Base-by-base conservation (phyloP, 2,113 vertebrate genomes). In the Lepidothrix coronata region DNA sequence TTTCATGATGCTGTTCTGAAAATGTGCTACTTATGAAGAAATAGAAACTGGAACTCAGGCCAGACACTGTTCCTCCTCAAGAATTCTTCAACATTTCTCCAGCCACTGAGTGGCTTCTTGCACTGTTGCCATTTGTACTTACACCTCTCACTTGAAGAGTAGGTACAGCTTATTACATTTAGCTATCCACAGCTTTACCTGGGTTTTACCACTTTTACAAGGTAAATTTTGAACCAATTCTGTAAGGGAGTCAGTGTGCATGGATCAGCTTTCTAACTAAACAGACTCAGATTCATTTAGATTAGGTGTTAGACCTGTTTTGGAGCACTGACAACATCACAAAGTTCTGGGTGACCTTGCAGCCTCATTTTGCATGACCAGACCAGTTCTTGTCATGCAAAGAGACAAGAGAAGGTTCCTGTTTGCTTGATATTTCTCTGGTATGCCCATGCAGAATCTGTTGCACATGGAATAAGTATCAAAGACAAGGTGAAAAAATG, bases 281-380 rank as follows among this genome's bases (percentile, higher is more conserved):
- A 8, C 20, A 54, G 19, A 35, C 8, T 31, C 13, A 49, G 14
- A 21, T 28, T 76, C n/a, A 21, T 49, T 8, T 7, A 16, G 12
- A 6, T 6, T 7, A 16, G 11, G 7, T 10, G 1, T 4, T 62
- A 21, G 68, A 71, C 13, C 9, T 0, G 0, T 2, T 55, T 6
- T 39, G 31, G 39, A 68, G 4, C 6, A 17, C 25, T 8, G 19
- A 30, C 18, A 77, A 73, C 65, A 65, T 9, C 3, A 1, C 11
- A 5, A 11, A 65, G 18, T 5, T n/a, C 18, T 8, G 7, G 22
- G 3, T 0, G 6, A 17, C 23, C 15, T 70, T 9, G 2, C 11
- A 61, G 25, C 21, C 8, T 33, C 17, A 4, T 82, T 79, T 85
- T 70, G 15, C 3, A 16, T 17, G 24, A 72, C 14, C 41, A 49